phyloP scores from a whole-genome alignment of 2,888 invertebrate genomes.

The Trypoxylon attenuatum region DNA sequence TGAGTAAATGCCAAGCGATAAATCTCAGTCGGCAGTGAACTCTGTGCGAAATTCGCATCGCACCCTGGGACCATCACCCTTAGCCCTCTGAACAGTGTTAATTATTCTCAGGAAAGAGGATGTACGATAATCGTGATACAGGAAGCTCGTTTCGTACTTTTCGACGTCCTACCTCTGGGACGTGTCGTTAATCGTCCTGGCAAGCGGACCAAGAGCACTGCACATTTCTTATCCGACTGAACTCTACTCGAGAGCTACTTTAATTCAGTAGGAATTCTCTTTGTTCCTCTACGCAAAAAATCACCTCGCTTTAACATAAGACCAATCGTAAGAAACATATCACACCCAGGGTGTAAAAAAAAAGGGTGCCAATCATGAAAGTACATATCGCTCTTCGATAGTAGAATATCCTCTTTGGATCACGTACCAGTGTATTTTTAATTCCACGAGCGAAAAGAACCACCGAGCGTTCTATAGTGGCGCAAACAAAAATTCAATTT shows the following conservation, averaged over 20 bases:
- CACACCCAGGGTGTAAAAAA: no score
- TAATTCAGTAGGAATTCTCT: no score
- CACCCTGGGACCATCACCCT: conserved; percentile 42
- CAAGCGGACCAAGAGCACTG: background rate
- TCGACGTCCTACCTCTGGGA: conserved; percentile 8
- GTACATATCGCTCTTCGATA: background rate
- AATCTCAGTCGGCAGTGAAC: conserved; percentile 36
- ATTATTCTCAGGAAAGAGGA: conserved; percentile 44
- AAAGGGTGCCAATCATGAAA: background rate
- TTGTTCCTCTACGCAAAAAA: no score
- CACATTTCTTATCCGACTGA: background rate
- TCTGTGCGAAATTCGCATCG: conserved; percentile 38
- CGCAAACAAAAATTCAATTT: background rate
- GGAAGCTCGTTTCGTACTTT: conserved; percentile 18
- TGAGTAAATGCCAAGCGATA: conserved; percentile 39
- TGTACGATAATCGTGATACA: conserved; percentile 26
- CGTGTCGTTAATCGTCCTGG: conserved; percentile 12
- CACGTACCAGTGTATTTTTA: background rate
- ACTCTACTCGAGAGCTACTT: background rate
- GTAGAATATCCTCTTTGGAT: background rate
- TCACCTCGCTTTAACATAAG: background rate
- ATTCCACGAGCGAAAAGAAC: background rate
- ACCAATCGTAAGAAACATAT: background rate
- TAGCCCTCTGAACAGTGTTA: conserved; percentile 32
- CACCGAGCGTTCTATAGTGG: no score